Evolutionary conservation across 1,140 invertebrate genomes (phyloP), one percentile per base, ranked within the genome.

Genomic region (Bombus superbus): DNA sequence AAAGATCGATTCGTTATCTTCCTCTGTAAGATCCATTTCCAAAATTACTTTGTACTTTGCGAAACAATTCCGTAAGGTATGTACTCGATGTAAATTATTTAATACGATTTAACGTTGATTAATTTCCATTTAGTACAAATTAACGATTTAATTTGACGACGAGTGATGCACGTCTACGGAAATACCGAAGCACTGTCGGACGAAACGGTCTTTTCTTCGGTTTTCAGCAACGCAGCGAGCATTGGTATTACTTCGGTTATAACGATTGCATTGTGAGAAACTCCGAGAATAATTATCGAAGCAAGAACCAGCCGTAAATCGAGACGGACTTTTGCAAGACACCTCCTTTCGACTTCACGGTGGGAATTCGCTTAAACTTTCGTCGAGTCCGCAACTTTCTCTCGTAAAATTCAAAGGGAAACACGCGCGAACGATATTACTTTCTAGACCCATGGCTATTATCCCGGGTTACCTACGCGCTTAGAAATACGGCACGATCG

Each of bases 341-440:
- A 47, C n/a, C 68, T 32, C 44, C 28, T 47, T 47, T 42, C 66
- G 68, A n/a, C 44, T 81, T 40, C n/a, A 53, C 42, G 64, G 59
- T 79, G 53, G 62, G n/a, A 47, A 82, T 71, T 78, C 59, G 77
- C 86, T 88, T 87, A 83, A 88, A 88, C 80, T 88, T 89, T 78
- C 68, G 71, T 62, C 75, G 53, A 38, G 32, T 88, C 71, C 28
- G 18, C 83, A 59, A 83, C 68, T 68, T 86, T 79, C 42, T 57
- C 81, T 87, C 78, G 81, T 82, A 87, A 84, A 89, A 87, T 90
- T 85, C 69, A 69, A 71, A 76, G 76, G 69, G 76, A 77, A 85
- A 76, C 66, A 74, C n/a, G 44, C 79, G 3, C 44, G 18, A 40
- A 38, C 53, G 35, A 77, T 89, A 89, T 84, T 86, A 80, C 81